Percentiles rank a stretch among this genome's conserved stretches.
phyloP scores from a whole-genome alignment of 2,113 vertebrate genomes.

The Dipodomys stephensi region DNA sequence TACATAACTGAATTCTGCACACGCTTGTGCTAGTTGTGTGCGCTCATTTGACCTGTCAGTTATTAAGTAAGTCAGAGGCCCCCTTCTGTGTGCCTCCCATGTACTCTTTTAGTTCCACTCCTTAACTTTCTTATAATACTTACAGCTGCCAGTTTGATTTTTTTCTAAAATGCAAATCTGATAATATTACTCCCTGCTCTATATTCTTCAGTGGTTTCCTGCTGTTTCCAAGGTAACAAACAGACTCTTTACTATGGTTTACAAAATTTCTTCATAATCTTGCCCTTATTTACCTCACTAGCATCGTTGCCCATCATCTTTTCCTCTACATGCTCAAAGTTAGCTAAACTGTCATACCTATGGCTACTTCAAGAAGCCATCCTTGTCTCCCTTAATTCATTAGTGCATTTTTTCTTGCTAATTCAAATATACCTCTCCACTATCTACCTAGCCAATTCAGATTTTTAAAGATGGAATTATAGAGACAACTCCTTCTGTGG shows the following conservation, averaged over 20 bases:
- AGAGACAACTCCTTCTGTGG: not conserved
- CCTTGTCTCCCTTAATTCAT: not conserved
- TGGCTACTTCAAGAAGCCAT: not conserved
- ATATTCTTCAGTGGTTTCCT: slow-evolving; percentile 24
- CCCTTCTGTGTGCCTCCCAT: not conserved
- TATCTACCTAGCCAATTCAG: not conserved
- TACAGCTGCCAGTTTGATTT: not conserved
- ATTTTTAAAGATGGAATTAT: not conserved
- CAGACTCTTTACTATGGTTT: slow-evolving; percentile 14
- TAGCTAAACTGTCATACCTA: not conserved
- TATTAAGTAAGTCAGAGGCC: not conserved
- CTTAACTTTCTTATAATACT: slow-evolving; percentile 35
- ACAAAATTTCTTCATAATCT: slow-evolving; percentile 14
- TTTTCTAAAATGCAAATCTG: slow-evolving; percentile 44
- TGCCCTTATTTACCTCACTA: slow-evolving; percentile 21
- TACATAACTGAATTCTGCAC: slow-evolving; percentile 16
- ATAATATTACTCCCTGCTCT: not conserved
- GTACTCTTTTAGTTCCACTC: not conserved
- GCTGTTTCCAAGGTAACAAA: slow-evolving; percentile 62
- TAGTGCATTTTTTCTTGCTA: not conserved
- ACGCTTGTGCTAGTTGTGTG: not conserved
- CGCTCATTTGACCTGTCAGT: not conserved
- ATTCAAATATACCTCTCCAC: not conserved
- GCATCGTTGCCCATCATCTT: not conserved
- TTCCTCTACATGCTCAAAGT: not conserved